These are phyloP conservation scores for Smithornis capensis DNA, from an alignment of 2,113 vertebrate species.

Conservation along the genomic window DNA sequence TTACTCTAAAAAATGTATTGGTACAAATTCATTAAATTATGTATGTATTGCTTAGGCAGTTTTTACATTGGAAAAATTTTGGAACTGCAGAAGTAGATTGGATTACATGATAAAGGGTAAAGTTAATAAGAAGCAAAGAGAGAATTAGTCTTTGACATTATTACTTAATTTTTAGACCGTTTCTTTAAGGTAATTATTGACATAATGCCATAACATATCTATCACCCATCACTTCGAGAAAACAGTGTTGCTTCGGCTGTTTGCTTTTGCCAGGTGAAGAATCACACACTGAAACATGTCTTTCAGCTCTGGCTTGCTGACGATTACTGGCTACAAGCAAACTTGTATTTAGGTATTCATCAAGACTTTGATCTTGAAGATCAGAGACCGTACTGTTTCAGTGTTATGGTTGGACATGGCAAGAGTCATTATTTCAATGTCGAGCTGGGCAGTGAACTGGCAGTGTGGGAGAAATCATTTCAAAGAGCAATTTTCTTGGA, in stretches of 20 bases:
- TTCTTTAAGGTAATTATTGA: neutral
- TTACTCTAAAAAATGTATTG: neutral
- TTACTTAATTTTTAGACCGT: neutral
- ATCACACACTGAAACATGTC: slow-evolving; percentile 43
- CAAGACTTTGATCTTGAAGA: slow-evolving; percentile 84
- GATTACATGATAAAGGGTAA: neutral
- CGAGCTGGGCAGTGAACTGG: slow-evolving; percentile 86
- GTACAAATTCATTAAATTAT: neutral
- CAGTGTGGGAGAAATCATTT: slow-evolving; percentile 89
- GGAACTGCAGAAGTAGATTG: neutral
- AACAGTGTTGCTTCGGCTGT: neutral
- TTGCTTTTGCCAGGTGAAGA: slow-evolving; percentile 23
- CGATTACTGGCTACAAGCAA: slow-evolving; percentile 88
- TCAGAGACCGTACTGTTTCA: slow-evolving; percentile 86
- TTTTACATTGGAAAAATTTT: neutral
- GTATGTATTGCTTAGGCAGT: neutral
- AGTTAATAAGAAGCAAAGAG: neutral
- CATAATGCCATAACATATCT: neutral
- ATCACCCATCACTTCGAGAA: neutral
- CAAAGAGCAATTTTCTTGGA: slow-evolving; percentile 91
- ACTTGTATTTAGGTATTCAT: slow-evolving; percentile 83
- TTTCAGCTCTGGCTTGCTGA: slow-evolving; percentile 88
- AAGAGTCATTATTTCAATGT: slow-evolving; percentile 87
- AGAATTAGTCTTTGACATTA: neutral
- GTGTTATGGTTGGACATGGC: slow-evolving; percentile 83